Evolutionary conservation across 2,797 vertebrate species (phyloP).

Genomic region (Pantherophis alleghaniensis): DNA sequence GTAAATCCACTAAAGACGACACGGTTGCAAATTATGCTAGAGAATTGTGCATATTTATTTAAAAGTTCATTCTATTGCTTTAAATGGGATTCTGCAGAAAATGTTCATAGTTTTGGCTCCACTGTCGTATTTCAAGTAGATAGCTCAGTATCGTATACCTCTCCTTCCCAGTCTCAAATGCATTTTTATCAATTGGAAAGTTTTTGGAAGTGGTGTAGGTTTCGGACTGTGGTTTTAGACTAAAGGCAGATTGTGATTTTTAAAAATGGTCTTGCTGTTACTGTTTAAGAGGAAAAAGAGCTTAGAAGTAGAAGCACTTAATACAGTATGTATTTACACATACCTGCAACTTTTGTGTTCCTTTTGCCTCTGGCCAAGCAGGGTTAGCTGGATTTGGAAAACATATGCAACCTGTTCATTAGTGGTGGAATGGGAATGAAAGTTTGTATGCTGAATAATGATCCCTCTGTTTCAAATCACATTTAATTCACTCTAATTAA

Average conservation of each 20-base stretch:
- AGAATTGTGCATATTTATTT: neutral
- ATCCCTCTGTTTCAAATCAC: neutral
- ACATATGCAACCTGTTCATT: neutral
- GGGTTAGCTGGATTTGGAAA: neutral
- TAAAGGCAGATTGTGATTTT: neutral
- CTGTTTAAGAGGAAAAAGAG: neutral
- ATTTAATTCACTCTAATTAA: neutral
- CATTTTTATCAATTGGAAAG: neutral
- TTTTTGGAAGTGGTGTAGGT: neutral
- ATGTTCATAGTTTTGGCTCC: neutral
- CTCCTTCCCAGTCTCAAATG: too few relatives aligned
- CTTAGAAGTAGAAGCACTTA: neutral
- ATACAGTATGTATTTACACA: neutral
- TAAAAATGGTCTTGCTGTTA: neutral
- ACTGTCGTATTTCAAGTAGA: neutral
- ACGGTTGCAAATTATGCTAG: neutral
- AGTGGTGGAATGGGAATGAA: neutral
- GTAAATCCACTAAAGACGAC: neutral
- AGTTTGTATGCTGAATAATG: neutral
- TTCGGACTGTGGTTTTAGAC: neutral
- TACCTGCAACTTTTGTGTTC: neutral
- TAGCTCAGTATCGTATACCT: neutral
- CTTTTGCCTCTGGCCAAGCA: neutral
- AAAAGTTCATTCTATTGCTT: neutral
- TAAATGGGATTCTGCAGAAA: neutral